Base-by-base conservation (phyloP, 2,797 vertebrate genomes). In the Masticophis lateralis region DNA sequence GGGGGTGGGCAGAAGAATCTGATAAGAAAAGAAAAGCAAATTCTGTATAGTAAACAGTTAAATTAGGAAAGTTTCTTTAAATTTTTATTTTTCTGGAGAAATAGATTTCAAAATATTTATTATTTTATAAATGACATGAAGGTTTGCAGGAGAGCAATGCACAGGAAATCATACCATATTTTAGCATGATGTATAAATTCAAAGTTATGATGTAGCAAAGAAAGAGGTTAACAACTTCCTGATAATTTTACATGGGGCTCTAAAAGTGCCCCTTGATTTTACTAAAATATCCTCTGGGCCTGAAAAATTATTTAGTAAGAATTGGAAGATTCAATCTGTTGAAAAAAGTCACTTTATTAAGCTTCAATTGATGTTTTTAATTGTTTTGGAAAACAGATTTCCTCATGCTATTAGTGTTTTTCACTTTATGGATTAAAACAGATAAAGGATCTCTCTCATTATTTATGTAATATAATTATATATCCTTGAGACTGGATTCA, bases 1-100 rank as follows among this genome's bases (percentile, higher is more conserved):
- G 99, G 99, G 20, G 99, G 99, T 20, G 99, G 99, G 5, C 99
- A 99, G 98, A 99, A 99, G 97, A 99, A 99, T 96, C 99, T 99
- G 97, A 14, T 47, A 94, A 92, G 92, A 90, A 14, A 74, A 93
- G 1, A 51, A 93, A 79, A 83, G 1, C 27, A 47, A 20, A 55
- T 55, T 89, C 87, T 56, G n/a, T 94, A 28, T 59, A 16, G 8
- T 37, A 90, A 79, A 56, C 47, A 32, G 32, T 18, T 57, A 74
- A 22, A 22, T 2, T 90, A 83, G 88, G 14, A 12, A 66, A 51
- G 7, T 69, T 87, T 0, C 0, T 55, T 57, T 60, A 6, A 0
- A 43, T 43, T 66, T 5, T 55, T 53, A 88, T 86, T 83, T n/a
- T n/a, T 22, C 25, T n/a, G n/a, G 74, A 22, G 2, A 22, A 91